A percentile compares a stretch with the other conserved stretches of the same genome.
Conservation (phyloP, 1,140 invertebrate species). For the Forficula auricularia region DNA sequence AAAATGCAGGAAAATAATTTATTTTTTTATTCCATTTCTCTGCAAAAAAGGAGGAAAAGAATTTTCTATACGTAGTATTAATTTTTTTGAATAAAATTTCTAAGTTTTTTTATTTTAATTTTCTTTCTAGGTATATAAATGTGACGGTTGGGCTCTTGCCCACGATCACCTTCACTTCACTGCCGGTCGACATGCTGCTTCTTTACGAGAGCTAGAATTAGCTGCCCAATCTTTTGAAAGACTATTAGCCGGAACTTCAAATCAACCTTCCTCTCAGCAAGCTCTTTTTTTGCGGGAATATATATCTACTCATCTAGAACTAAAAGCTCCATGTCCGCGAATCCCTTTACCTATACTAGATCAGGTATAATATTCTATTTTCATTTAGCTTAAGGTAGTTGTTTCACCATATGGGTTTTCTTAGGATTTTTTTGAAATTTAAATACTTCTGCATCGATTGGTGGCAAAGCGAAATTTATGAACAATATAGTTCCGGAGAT, state of each 20-base stretch:
- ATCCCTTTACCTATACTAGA: constrained; percentile 7
- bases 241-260: constrained; percentile 55
- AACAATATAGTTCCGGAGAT: too few species aligned
- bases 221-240: constrained; percentile 62
- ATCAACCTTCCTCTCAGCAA: constrained; percentile 61
- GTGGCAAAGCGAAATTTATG: too few species aligned
- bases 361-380: constrained; percentile 5
- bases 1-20: too few species aligned
- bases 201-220: constrained; percentile 54
- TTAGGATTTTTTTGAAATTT: too few species aligned
- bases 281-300: constrained; percentile 74
- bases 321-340: constrained; percentile 15
- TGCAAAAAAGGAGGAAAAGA: too few species aligned
- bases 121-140: constrained; percentile 38
- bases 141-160: constrained; percentile 72
- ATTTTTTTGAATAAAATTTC: neutral
- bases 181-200: constrained; percentile 70
- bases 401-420: too few species aligned
- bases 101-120: neutral
- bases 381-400: too few species aligned
- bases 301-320: constrained; percentile 60
- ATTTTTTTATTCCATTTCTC: too few species aligned
- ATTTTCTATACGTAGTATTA: too few species aligned
- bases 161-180: constrained; percentile 92
- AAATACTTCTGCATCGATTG: too few species aligned